phyloP scores from a whole-genome alignment of 2,888 invertebrate genomes.

The Sesia bembeciformis region DNA sequence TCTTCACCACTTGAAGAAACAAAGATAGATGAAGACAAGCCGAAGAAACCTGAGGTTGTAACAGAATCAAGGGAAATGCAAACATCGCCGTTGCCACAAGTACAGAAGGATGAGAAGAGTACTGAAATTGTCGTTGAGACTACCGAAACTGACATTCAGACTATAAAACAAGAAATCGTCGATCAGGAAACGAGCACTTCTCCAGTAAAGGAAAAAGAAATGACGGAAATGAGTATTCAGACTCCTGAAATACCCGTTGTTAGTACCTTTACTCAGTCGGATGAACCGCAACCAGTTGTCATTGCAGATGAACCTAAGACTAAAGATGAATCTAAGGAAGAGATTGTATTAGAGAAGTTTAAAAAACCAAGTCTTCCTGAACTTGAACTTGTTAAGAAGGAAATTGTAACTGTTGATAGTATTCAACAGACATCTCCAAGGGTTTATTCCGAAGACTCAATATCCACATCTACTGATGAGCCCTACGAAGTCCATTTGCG shows the following conservation, averaged over 20 bases:
- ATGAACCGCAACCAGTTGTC: slow-evolving; percentile 33
- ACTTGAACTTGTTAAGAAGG: slow-evolving; percentile 2
- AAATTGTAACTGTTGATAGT: slow-evolving; percentile 17
- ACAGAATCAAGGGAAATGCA: slow-evolving; percentile 68
- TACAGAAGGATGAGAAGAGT: slow-evolving; percentile 47
- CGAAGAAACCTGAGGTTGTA: slow-evolving; percentile 43
- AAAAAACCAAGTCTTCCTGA: background rate
- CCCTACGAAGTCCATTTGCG: slow-evolving; percentile 77
- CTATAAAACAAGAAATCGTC: slow-evolving; percentile 33
- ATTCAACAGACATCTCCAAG: slow-evolving; percentile 75
- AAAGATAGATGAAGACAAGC: slow-evolving; percentile 23
- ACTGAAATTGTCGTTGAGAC: slow-evolving; percentile 52
- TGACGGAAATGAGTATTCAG: slow-evolving; percentile 47
- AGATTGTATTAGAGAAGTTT: slow-evolving; percentile 25
- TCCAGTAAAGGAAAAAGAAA: slow-evolving; percentile 38
- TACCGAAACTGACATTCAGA: slow-evolving; percentile 54
- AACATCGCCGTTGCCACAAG: slow-evolving; percentile 62
- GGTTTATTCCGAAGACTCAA: slow-evolving; percentile 63
- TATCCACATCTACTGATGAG: slow-evolving; percentile 68
- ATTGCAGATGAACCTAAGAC: slow-evolving; percentile 6
- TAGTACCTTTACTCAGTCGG: slow-evolving; percentile 58
- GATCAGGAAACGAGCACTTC: slow-evolving; percentile 57
- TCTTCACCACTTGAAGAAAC: slow-evolving; percentile 35
- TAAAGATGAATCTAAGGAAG: slow-evolving; percentile 26
- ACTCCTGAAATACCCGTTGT: slow-evolving; percentile 50